A percentile compares a stretch with the other conserved stretches of the same genome.
phyloP scores from a whole-genome alignment of 2,797 vertebrate species.

The Cirrhinus molitorella region DNA sequence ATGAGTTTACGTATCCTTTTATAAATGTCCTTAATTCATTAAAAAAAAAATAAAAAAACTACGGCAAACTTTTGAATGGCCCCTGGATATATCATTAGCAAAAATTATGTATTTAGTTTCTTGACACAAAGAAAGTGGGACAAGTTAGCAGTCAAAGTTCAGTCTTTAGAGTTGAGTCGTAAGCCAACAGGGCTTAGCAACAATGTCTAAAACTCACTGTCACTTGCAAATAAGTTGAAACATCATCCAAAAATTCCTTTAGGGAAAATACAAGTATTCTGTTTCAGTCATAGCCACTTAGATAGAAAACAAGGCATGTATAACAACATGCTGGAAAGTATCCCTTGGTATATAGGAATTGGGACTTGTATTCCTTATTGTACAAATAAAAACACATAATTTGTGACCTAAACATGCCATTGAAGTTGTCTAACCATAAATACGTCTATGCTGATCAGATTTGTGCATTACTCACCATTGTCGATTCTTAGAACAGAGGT shows the following conservation, averaged over 20 bases:
- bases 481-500: conserved; percentile 22
- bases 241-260: not conserved
- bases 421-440: conserved; percentile 32
- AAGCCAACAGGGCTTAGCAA: not conserved
- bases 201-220: not conserved
- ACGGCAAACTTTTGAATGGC: not conserved
- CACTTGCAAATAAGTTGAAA: conserved; percentile 6
- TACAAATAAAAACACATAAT: conserved; percentile 9
- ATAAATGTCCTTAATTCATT: not conserved
- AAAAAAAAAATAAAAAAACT: too few relatives aligned
- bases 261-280: not conserved
- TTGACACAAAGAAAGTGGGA: not conserved
- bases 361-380: not conserved
- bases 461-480: conserved; percentile 22
- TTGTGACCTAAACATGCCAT: conserved; percentile 38
- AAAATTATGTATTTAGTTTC: not conserved
- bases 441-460: conserved; percentile 24
- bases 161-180: not conserved
- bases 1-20: not conserved
- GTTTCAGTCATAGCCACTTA: conserved; percentile 12
- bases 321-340: not conserved
- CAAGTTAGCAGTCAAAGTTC: not conserved
- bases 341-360: not conserved
- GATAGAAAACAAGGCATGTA: not conserved
- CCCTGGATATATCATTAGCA: not conserved